Evolutionary conservation across 2,113 vertebrate genomes (phyloP), one percentile per base, ranked within the genome.

Genomic region (Polyodon spathula): DNA sequence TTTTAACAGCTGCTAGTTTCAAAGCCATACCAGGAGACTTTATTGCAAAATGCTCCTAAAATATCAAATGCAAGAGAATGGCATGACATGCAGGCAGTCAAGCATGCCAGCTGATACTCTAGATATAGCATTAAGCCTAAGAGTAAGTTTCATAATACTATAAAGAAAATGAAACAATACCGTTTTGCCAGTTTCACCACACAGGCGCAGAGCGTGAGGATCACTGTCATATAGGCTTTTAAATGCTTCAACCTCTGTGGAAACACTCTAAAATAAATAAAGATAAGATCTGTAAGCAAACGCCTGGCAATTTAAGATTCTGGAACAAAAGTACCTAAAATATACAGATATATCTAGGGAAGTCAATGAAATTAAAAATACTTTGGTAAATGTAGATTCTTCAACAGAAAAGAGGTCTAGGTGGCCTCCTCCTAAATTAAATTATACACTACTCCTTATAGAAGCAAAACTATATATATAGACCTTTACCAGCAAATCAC

Each of bases 401-500:
- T n/a, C n/a, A n/a, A n/a, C n/a, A n/a, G n/a, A n/a, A n/a, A n/a
- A n/a, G n/a, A n/a, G n/a, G n/a, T n/a, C n/a, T n/a, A n/a, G n/a
- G n/a, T n/a, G n/a, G n/a, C n/a, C n/a, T n/a, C n/a, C n/a, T n/a
- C n/a, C n/a, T n/a, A n/a, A n/a, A n/a, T n/a, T n/a, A n/a, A n/a
- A n/a, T n/a, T n/a, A n/a, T n/a, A n/a, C n/a, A n/a, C n/a, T n/a
- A n/a, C n/a, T n/a, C n/a, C n/a, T n/a, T n/a, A n/a, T n/a, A n/a
- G n/a, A 44, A 44, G 43, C 43, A 44, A 44, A 44, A 8, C 7
- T 44, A 12, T 44, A 44, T 44, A 44, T 44, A 44, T 44, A 44
- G 11, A 7, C 71, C 70, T 73, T 90, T 85, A 97, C 93, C 86
- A 93, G 68, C 27, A 95, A 71, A 77, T 95, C 94, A 14, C 66